Conservation (phyloP, 30 jellyfish, hydroid and myxozoan species). For the Mastigias papua region DNA sequence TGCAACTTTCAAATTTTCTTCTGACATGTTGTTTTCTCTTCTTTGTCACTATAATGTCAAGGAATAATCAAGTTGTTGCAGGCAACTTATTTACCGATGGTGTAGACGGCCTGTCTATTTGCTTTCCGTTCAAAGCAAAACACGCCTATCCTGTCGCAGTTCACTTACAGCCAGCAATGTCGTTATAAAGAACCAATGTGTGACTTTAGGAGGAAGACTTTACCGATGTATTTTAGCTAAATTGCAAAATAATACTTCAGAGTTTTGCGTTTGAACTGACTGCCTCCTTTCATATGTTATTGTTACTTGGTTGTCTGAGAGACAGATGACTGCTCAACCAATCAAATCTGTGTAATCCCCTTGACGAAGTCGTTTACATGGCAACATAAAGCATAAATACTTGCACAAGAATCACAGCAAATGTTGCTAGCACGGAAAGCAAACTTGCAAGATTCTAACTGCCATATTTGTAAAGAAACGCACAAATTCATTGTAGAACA, state of each 20-base stretch:
- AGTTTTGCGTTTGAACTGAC: not conserved
- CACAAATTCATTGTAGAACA: not conserved
- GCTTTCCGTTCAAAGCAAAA: not conserved
- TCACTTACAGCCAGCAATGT: too few relatives aligned
- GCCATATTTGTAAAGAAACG: not conserved
- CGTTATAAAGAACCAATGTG: not conserved
- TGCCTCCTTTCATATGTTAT: conserved; percentile 5
- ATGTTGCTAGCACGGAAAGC: too few relatives aligned
- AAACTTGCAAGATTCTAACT: too few relatives aligned
- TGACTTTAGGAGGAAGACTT: not conserved
- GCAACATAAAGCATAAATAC: conserved; percentile 14
- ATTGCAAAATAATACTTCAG: not conserved
- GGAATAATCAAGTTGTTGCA: too few relatives aligned
- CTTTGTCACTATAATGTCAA: too few relatives aligned
- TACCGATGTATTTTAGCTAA: not conserved
- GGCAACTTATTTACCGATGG: not conserved
- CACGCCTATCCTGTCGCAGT: not conserved
- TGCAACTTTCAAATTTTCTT: conserved; percentile 93
- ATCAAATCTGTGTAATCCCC: not conserved
- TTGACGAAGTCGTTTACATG: not conserved
- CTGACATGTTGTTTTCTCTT: conserved; percentile 43
- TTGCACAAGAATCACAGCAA: too few relatives aligned
- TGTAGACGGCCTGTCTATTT: not conserved
- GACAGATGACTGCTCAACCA: not conserved
- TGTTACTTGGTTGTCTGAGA: conserved; percentile 24